Evolutionary conservation across 2,797 vertebrate species (phyloP).

Genomic region (Sorex maritimensis): DNA sequence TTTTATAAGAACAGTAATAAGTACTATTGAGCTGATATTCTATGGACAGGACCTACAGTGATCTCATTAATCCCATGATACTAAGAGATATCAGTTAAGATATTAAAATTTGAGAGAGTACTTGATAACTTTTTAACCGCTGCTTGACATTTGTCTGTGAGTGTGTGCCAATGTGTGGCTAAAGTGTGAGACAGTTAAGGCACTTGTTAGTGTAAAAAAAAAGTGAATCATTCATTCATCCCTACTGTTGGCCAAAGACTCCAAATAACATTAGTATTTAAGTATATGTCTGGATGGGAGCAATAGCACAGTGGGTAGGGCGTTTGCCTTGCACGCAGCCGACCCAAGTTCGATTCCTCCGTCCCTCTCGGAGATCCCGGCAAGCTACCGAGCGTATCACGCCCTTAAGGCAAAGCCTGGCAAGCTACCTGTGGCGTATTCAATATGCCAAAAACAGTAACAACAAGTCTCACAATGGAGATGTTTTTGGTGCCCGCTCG

Average conservation of each 20-base stretch:
- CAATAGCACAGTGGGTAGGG: too few species aligned
- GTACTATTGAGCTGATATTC: not conserved
- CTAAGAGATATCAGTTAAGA: not conserved
- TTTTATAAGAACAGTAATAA: constrained; percentile 44
- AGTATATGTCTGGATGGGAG: not conserved
- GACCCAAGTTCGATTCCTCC: too few species aligned
- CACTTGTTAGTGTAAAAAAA: not conserved
- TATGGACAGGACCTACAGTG: not conserved
- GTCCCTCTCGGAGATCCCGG: too few species aligned
- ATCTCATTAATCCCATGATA: not conserved
- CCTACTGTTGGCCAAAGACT: not conserved
- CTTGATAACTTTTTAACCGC: not conserved
- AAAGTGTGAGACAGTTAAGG: not conserved
- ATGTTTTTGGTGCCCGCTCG: too few species aligned
- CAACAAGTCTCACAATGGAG: too few species aligned
- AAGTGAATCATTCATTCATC: not conserved
- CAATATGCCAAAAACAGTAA: too few species aligned
- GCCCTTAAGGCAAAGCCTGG: too few species aligned
- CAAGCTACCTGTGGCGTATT: too few species aligned
- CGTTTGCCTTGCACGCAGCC: too few species aligned
- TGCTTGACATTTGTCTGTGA: not conserved
- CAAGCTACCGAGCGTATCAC: too few species aligned
- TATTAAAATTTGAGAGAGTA: constrained; percentile 38
- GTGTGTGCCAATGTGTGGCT: not conserved
- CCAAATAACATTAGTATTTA: not conserved